phyloP scores from a whole-genome alignment of 92 coral and sea anemone genomes.

The Zoanthus sociatus region DNA sequence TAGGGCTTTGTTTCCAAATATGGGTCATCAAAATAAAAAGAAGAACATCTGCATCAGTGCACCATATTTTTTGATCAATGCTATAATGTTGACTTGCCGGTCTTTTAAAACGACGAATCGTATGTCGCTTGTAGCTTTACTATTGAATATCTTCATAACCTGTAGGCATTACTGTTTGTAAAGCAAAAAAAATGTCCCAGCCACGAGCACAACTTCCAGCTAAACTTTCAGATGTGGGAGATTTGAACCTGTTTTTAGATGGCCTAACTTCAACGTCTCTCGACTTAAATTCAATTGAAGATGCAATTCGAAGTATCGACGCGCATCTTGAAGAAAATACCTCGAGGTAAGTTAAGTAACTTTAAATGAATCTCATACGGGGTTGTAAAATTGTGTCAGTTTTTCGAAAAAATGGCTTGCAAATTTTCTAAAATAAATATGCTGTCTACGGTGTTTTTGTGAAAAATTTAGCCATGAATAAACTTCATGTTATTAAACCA shows the following conservation, averaged over 20 bases:
- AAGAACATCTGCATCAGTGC: background rate
- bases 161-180: background rate
- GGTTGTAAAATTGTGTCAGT: too few species aligned
- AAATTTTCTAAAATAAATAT: too few species aligned
- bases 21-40: background rate
- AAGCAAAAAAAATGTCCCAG: background rate
- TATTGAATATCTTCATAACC: background rate
- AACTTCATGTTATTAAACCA: background rate
- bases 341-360: conserved; percentile 44
- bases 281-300: conserved; percentile 65
- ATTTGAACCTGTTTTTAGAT: conserved; percentile 60
- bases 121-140: background rate
- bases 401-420: too few species aligned
- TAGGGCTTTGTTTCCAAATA: background rate
- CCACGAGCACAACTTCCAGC: conserved; percentile 13
- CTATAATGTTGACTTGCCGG: background rate
- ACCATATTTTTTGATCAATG: background rate
- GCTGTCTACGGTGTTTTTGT: background rate
- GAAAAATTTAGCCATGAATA: background rate
- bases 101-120: background rate
- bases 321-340: conserved; percentile 70
- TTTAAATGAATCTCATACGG: too few species aligned
- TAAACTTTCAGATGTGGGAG: conserved; percentile 49
- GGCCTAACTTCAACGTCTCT: conserved; percentile 66
- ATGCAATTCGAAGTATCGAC: conserved; percentile 64